Evolutionary conservation across 2,797 vertebrate species (phyloP), one percentile per base, ranked within the genome.

Genomic region (Darevskia mixta): DNA sequence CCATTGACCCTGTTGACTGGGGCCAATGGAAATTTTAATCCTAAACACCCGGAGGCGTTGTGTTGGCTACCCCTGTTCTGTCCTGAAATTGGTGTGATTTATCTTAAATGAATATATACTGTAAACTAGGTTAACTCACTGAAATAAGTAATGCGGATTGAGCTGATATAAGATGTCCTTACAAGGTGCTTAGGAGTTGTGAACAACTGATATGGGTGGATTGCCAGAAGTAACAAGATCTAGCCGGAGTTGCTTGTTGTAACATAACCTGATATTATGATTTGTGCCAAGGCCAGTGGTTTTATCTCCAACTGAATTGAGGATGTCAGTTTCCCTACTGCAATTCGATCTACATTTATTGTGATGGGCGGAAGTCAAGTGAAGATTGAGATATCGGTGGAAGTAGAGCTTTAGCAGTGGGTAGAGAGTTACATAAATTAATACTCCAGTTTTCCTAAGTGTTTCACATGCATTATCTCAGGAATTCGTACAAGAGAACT

Each of bases 291-390:
- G 90, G 66, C 0, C 72, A 20, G 66, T 80, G 32, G 3, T 85
- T 90, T 86, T 80, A 72, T 92, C 83, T 20, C 67, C 2, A 66
- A 20, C 86, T 92, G 64, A 90, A 81, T 93, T 73, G 87, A 94
- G 82, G 64, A 79, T 91, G 64, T 58, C 64, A 87, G 71, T 88
- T 92, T 85, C 8, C 4, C 79, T 72, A 94, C 79, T 93, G 71
- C 95, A 88, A 89, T 93, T 88, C 94, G 86, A 93, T 95, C 91
- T 91, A 87, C 90, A 89, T 93, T 92, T 95, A 67, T 76, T 86
- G 75, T 91, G 91, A 93, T 87, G 87, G 76, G 81, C 89, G 85
- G 87, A 88, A 94, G 85, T 89, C 32, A 79, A 91, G 77, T 29
- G 41, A 41, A 71, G 41, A 82, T 45, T 49, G 69, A 49, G 45